Evolutionary conservation across 2,888 invertebrate species (phyloP).

Genomic region (Spilarctia lutea): DNA sequence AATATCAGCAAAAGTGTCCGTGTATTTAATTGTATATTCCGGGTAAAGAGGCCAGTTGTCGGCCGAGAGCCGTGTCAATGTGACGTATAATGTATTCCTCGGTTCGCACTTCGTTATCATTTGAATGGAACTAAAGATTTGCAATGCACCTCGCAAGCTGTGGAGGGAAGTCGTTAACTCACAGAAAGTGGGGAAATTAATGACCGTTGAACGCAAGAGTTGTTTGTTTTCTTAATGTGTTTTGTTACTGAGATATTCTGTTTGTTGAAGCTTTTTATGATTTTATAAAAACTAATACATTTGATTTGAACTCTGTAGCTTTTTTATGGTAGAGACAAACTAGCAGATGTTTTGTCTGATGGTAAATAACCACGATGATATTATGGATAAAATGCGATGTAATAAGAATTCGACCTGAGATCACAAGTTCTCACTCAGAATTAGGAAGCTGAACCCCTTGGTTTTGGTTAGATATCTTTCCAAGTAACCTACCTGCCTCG

Average conservation of each 20-base stretch:
- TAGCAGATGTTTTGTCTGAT: not conserved
- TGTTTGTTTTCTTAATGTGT: constrained; percentile 37
- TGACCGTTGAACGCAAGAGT: constrained; percentile 44
- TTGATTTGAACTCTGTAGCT: not conserved
- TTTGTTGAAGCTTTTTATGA: constrained; percentile 6
- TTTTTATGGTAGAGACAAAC: not conserved
- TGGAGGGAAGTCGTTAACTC: constrained; percentile 59
- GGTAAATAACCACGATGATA: not conserved
- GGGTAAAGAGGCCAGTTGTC: constrained; percentile 47
- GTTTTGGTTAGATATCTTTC: too few species aligned
- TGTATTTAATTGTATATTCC: not conserved
- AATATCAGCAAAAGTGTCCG: constrained; percentile 1
- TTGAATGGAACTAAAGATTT: constrained; percentile 55
- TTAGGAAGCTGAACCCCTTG: too few species aligned
- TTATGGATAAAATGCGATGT: too few species aligned
- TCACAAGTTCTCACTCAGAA: too few species aligned
- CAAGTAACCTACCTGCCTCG: too few species aligned
- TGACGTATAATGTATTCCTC: constrained; percentile 42
- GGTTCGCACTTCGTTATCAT: constrained; percentile 60
- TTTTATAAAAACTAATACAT: not conserved
- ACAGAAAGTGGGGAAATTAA: constrained; percentile 62
- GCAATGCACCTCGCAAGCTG: constrained; percentile 51
- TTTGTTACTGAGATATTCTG: constrained; percentile 1
- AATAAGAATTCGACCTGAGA: too few species aligned
- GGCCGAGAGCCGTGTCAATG: constrained; percentile 28